Evolutionary conservation across 2,113 vertebrate genomes (phyloP).

Genomic region (Poeciliopsis occidentalis): DNA sequence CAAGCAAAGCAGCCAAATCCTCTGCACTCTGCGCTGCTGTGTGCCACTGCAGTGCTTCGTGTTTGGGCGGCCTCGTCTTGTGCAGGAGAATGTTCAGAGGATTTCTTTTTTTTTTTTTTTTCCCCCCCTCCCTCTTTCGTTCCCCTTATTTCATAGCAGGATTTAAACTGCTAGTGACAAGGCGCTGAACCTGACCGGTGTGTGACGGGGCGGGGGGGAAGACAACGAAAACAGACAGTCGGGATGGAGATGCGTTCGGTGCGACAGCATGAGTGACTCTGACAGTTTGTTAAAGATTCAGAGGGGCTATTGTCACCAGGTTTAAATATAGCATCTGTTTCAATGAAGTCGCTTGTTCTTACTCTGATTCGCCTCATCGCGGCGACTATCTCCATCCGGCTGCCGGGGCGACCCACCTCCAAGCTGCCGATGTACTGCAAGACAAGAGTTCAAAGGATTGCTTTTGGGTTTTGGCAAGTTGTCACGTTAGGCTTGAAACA

Average conservation of each 20-base stretch:
- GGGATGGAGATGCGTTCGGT: background rate
- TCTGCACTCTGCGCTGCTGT: slow-evolving; percentile 25
- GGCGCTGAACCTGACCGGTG: slow-evolving; percentile 39
- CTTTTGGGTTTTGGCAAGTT: background rate
- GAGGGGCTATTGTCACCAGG: background rate
- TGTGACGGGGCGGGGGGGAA: no score
- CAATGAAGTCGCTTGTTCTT: slow-evolving; percentile 66
- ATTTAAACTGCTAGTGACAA: slow-evolving; percentile 47
- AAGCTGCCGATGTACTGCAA: slow-evolving; percentile 94
- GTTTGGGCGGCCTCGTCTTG: slow-evolving; percentile 25
- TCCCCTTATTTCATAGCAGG: slow-evolving; percentile 3
- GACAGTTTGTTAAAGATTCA: background rate
- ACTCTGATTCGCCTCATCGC: slow-evolving; percentile 97
- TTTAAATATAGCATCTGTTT: background rate
- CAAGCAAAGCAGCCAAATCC: slow-evolving; percentile 66
- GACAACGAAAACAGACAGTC: background rate
- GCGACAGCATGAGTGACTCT: background rate
- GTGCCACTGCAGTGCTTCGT: slow-evolving; percentile 34
- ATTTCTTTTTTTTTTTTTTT: slow-evolving; percentile 1
- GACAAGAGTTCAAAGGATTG: slow-evolving; percentile 18
- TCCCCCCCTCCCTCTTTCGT: no score
- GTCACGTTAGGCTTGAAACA: background rate
- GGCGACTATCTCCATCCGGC: slow-evolving; percentile 95
- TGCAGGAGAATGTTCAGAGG: background rate
- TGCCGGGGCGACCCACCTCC: slow-evolving; percentile 93